Evolutionary conservation across 2,113 vertebrate genomes (phyloP), one percentile per base, ranked within the genome.

Genomic region (Daubentonia madagascariensis): DNA sequence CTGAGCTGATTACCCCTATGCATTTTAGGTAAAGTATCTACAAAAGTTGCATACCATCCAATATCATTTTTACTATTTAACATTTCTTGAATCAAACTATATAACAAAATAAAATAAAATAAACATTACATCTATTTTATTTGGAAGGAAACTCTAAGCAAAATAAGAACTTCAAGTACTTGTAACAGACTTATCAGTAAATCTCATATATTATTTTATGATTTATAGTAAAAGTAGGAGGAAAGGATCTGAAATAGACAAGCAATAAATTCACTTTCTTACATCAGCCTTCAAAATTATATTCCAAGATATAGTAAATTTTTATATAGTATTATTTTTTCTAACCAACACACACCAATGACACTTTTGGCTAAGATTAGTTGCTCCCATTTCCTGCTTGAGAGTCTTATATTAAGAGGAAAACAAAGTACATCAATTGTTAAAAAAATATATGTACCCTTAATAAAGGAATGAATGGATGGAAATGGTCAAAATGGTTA

Each of bases 11-110:
- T 54, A 98, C 5, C 5, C 43, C 14, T 23, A 17, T 67, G 4
- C 61, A 81, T 97, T 98, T 87, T 73, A 96, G n/a, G 45, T 18
- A 95, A 81, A 97, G 72, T 52, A 90, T 45, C n/a, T 85, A 91
- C 10, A 65, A 89, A 98, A 91, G 40, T 14, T 37, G 22, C 40
- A 91, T 89, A 97, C 87, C 50, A 4, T 72, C 6, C 25, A 61
- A 57, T 88, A 14, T 25, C 57, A 30, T 50, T 94, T 97, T 92
- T n/a, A 88, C 57, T 54, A 40, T 54, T 45, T 52, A 88, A 95
- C 87, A 45, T 48, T 96, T 40, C 45, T 80, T 84, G 67, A 83
- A 81, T 93, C 48, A 54, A 92, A 23, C 12, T 57, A 52, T 70
- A 85, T 57, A 43, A 43, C 1, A 43, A 32, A 35, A 8, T 63